A percentile compares a stretch with the other conserved stretches of the same genome.
Evolutionary conservation across 1,140 invertebrate species (phyloP).

Genomic region (Drosophila willistoni): DNA sequence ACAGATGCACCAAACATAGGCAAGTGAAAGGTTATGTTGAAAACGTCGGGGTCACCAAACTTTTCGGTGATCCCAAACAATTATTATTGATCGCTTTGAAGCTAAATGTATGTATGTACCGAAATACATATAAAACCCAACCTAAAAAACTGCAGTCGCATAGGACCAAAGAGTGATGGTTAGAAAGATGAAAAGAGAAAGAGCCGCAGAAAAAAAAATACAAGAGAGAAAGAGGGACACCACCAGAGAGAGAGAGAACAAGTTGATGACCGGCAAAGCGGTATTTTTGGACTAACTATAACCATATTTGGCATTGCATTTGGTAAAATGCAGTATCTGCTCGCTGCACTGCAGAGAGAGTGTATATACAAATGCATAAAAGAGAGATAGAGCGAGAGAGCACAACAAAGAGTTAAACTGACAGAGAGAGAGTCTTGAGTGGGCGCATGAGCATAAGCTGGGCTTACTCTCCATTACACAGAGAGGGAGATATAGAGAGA

Average conservation of each 20-base stretch:
- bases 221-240: background rate
- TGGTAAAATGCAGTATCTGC: slow-evolving; percentile 57
- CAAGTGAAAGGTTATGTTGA: background rate
- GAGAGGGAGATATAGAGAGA: background rate
- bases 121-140: background rate
- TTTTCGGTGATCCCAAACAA: background rate
- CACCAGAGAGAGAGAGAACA: slow-evolving; percentile 14
- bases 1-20: background rate
- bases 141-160: too few species aligned
- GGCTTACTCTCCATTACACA: slow-evolving; percentile 3
- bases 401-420: background rate
- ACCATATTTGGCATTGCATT: slow-evolving; percentile 79
- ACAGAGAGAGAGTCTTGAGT: slow-evolving; percentile 20
- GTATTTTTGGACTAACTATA: slow-evolving; percentile 57
- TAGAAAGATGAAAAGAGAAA: background rate
- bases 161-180: too few species aligned
- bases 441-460: slow-evolving; percentile 53
- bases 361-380: background rate
- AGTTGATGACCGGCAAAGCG: slow-evolving; percentile 30
- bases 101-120: slow-evolving; percentile 16
- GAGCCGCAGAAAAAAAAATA: background rate
- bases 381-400: slow-evolving; percentile 10
- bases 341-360: slow-evolving; percentile 26
- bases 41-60: background rate
- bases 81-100: slow-evolving; percentile 6